Conservation (phyloP, 2,888 invertebrate genomes). For the Monoplex corrugatus region DNA sequence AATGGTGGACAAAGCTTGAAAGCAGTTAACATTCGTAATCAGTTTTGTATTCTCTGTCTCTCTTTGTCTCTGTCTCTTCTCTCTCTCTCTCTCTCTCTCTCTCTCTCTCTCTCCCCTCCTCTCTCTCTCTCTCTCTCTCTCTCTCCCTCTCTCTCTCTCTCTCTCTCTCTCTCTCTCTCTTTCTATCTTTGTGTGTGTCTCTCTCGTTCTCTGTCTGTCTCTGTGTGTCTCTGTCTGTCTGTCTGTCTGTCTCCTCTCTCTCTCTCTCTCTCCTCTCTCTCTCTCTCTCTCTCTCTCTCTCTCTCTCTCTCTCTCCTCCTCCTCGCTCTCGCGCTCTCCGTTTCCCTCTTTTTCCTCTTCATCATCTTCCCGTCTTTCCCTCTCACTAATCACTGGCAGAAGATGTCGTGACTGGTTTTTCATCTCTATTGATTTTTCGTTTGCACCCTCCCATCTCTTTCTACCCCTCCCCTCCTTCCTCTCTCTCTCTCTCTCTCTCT, state of each 20-base stretch:
- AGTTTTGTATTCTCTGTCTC: neutral
- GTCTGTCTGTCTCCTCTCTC: too few relatives aligned
- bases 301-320: neutral
- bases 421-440: too few relatives aligned
- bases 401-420: too few relatives aligned
- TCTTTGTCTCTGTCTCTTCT: neutral
- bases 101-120: neutral
- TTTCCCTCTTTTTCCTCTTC: neutral
- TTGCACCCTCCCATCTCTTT: neutral
- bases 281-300: neutral
- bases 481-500: neutral
- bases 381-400: too few relatives aligned
- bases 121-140: neutral
- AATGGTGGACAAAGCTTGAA: too few relatives aligned
- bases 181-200: neutral
- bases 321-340: neutral
- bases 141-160: neutral
- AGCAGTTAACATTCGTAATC: too few relatives aligned
- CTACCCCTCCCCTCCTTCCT: neutral
- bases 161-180: neutral
- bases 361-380: too few relatives aligned
- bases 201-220: too few relatives aligned
- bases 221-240: too few relatives aligned
- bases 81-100: constrained; percentile 1
- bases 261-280: neutral